A percentile compares a stretch with the other conserved stretches of the same genome.
Evolutionary conservation across 2,113 vertebrate genomes (phyloP).

Genomic region (Dasyornis broadbenti): DNA sequence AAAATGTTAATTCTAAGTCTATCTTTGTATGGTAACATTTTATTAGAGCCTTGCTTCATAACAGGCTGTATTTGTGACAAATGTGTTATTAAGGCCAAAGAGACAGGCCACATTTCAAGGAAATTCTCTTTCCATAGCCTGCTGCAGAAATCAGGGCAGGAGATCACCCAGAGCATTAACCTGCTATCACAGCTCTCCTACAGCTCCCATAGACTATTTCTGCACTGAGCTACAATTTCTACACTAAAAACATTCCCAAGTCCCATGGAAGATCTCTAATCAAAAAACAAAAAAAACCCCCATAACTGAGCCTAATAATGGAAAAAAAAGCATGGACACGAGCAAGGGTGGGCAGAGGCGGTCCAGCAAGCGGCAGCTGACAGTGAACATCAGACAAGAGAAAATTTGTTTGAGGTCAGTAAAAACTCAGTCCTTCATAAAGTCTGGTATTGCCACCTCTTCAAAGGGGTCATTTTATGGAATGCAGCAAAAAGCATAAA

Average conservation of each 20-base stretch:
- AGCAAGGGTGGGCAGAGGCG: background rate
- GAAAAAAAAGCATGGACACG: background rate
- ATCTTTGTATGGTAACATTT: background rate
- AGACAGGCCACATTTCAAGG: background rate
- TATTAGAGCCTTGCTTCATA: background rate
- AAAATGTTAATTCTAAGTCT: background rate
- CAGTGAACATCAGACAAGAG: background rate
- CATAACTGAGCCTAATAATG: background rate
- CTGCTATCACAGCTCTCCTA: conserved; percentile 42
- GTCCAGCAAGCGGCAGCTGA: background rate
- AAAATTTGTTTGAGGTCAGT: background rate
- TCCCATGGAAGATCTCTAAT: background rate
- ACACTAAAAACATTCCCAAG: background rate
- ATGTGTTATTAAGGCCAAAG: background rate
- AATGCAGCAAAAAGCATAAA: background rate
- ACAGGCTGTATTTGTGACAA: conserved; percentile 2
- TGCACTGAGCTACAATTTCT: background rate
- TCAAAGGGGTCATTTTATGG: background rate
- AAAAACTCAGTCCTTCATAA: background rate
- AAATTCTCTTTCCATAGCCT: conserved; percentile 1
- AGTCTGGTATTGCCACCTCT: background rate
- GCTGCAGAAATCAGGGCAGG: conserved; percentile 47
- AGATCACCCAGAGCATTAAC: conserved; percentile 48
- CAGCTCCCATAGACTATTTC: background rate
- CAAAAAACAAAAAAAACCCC: background rate